Base-by-base conservation (phyloP, 2,888 invertebrate genomes). In the Neria commutata region DNA sequence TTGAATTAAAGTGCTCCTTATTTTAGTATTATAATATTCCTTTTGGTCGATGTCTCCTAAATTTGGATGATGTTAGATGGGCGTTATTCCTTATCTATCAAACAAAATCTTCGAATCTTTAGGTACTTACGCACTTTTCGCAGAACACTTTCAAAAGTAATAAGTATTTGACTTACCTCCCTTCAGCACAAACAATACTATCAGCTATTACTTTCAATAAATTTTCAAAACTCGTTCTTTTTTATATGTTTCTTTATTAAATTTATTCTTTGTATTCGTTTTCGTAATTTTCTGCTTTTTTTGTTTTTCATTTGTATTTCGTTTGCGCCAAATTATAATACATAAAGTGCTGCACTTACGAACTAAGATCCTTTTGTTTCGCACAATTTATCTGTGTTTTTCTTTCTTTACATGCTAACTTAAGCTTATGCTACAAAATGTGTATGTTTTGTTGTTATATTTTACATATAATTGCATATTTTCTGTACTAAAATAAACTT, bases 241-340 rank as follows among this genome's bases (percentile, higher is more conserved):
- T 37, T 37, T 11, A 37, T 37, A 37, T 37, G n/a, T n/a, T 37
- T n/a, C 8, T 37, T 14, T 37, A 37, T 37, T 37, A 14, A 5
- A 37, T 11, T 37, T 37, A 37, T 37, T 37, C 11, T 37, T n/a
- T 42, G 6, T 42, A 14, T 17, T 42, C 17, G 17, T 42, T 42
- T 19, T n/a, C n/a, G n/a, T n/a, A 19, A 19, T 42, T 21, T 5
- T 19, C 3, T 42, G 21, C 8, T 42, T 42, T 34, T 52, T 51
- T 24, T 2, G 16, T 40, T 49, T 48, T 2, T n/a, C 16, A 1
- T 48, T 48, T 16, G 26, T 24, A 6, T 25, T 5, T 40, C 16
- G 11, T 26, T 17, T 52, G n/a, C n/a, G n/a, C n/a, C n/a, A n/a
- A n/a, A n/a, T n/a, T 45, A 53, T 45, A 53, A 53, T 53, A 53